Evolutionary conservation across 2,113 vertebrate genomes (phyloP), one percentile per base, ranked within the genome.

Genomic region (Pangasianodon gigas): DNA sequence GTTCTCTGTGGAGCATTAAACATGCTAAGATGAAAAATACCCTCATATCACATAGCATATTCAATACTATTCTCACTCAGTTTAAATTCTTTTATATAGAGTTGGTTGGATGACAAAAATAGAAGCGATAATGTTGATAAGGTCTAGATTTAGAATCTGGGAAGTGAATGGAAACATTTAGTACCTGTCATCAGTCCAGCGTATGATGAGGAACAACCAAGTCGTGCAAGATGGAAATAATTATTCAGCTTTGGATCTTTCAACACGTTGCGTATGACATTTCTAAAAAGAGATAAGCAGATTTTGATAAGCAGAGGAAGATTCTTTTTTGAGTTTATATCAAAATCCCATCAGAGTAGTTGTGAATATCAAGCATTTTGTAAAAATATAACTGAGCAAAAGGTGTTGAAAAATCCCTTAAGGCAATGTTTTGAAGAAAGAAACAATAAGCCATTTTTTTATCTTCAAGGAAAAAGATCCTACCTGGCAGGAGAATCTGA

Each of bases 191-290:
- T 90, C 60, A 82, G 84, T 86, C 89, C 89, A 41, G 75, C 6
- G 14, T 82, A 90, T 56, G 89, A 82, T 16, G 89, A 90, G 6
- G 89, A 90, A 87, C 56, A 90, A 54, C 89, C 89, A 71, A 82
- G 32, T 81, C 89, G 89, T 69, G 75, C 89, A 86, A 90, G 75
- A 82, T 90, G 89, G 29, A 86, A 90, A 82, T 90, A 90, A 87
- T 90, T 90, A 67, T 90, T 90, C 11, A 86, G 48, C 62, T 82
- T 81, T 81, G 60, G 79, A 32, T 90, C 89, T 71, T 90, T 90
- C 37, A 90, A 71, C 26, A 90, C 89, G 32, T 82, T 60, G 74
- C 14, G 84, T 60, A 87, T 90, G 21, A 90, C 54, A 37, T 90
- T 90, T 51, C 89, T 90, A 71, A 71, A 67, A 21, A 69, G 32